Evolutionary conservation across 2,888 invertebrate genomes (phyloP), one percentile per base, ranked within the genome.

Genomic region (Aleiodes testaceus): DNA sequence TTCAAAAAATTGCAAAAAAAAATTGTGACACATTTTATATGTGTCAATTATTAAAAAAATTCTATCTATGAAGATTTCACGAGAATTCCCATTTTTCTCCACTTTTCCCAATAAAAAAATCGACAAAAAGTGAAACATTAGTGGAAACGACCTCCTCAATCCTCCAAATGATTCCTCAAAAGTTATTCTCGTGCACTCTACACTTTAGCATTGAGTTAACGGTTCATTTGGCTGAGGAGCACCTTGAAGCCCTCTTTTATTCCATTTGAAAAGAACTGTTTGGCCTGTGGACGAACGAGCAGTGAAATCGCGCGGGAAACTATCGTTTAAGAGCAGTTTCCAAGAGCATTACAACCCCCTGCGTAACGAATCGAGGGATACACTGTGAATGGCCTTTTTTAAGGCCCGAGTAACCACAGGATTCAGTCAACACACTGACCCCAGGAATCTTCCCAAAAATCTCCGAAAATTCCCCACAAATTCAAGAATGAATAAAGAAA

Each of bases 121-220:
- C 26, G 26, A 5, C 26, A 26, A 26, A 26, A 26, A 26, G 26
- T 26, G 26, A 26, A 26, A 26, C 26, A 26, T 26, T 26, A 26
- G 26, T 26, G 3, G 26, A 26, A 26, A 26, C 26, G 11, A 36
- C 36, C 11, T 11, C 36, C 36, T 36, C 36, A 36, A 36, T 36
- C 11, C 3, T 2, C 11, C 36, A 36, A 36, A 36, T 36, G 11
- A 36, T 36, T 36, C 36, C 11, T 9, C 2, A 6, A 36, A 36
- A 36, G 16, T 36, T 42, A 18, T 36, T 36, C 16, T 36, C 16
- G 1, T 42, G 9, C 12, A 64, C n/a, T 66, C 78, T 77, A 74
- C 67, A 81, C 78, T 86, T 86, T 85, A 82, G 81, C 80, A 80
- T 80, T 81, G 78, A 84, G 82, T 84, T 85, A 85, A 85, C 85